A percentile compares a stretch with the other conserved stretches of the same genome.
phyloP scores from a whole-genome alignment of 2,888 invertebrate species.

The Trissolcus japonicus region DNA sequence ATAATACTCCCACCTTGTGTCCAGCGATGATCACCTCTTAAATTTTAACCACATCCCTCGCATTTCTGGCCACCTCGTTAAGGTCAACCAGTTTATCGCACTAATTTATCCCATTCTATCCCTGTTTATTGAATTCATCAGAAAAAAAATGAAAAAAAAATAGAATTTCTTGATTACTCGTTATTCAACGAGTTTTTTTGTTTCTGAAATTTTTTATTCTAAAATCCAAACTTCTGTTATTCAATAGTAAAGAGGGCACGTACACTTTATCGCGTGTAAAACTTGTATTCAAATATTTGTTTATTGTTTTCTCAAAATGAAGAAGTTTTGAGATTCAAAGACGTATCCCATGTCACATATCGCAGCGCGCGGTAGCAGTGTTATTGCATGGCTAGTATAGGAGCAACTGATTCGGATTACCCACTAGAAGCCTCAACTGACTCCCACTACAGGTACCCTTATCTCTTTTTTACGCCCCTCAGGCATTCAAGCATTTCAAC shows the following conservation, averaged over 20 bases:
- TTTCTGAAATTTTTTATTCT: too few species aligned
- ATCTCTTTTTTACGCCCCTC: constrained; percentile 65
- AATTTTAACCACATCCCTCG: constrained; percentile 27
- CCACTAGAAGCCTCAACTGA: constrained; percentile 67
- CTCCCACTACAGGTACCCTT: constrained; percentile 71
- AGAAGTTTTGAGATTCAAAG: not conserved
- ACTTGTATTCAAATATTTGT: too few species aligned
- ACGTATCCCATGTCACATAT: constrained; percentile 21
- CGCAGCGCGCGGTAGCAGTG: constrained; percentile 54
- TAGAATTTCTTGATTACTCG: too few species aligned
- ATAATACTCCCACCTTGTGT: constrained; percentile 64
- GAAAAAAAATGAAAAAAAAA: too few species aligned
- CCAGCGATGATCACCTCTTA: constrained; percentile 37
- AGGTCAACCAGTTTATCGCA: not conserved
- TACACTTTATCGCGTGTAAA: too few species aligned
- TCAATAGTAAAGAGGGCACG: too few species aligned
- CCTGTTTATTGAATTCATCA: too few species aligned
- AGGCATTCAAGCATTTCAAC: constrained; percentile 44
- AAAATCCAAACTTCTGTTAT: too few species aligned
- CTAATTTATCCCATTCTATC: not conserved
- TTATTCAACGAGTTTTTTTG: too few species aligned
- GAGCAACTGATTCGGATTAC: constrained; percentile 73
- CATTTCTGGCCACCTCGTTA: constrained; percentile 8
- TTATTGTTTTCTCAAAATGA: not conserved
- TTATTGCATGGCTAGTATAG: constrained; percentile 71